Conservation (phyloP, 2,113 vertebrate species). For the Takifugu flavidus region DNA sequence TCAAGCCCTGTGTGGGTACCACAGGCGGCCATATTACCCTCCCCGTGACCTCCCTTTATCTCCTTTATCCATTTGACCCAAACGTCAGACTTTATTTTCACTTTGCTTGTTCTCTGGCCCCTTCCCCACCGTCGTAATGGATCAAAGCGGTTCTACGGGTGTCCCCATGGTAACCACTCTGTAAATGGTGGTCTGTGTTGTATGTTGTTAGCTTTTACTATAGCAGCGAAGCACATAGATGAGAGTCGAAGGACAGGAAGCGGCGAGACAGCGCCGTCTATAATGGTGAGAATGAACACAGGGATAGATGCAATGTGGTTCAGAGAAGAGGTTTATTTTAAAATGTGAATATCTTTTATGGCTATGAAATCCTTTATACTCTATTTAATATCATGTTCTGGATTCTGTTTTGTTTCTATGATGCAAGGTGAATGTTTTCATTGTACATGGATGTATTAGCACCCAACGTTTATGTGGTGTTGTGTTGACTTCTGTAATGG, state of each 20-base stretch:
- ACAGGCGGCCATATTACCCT: neutral
- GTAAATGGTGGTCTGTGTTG: slow-evolving; percentile 61
- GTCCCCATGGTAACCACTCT: slow-evolving; percentile 60
- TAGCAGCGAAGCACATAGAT: slow-evolving; percentile 33
- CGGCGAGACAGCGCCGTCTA: slow-evolving; percentile 36
- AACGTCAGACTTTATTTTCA: slow-evolving; percentile 14
- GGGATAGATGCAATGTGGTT: slow-evolving; percentile 70
- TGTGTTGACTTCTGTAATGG: slow-evolving; percentile 47
- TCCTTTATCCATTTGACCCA: slow-evolving; percentile 25
- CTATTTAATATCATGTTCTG: slow-evolving; percentile 57
- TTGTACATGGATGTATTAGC: slow-evolving; percentile 53
- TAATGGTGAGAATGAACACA: slow-evolving; percentile 46
- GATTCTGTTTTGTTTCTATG: slow-evolving; percentile 31
- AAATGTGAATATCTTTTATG: slow-evolving; percentile 67
- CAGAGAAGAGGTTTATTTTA: slow-evolving; percentile 69
- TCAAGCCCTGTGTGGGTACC: slow-evolving; percentile 46
- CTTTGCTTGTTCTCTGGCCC: slow-evolving; percentile 8
- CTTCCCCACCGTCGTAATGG: slow-evolving; percentile 21
- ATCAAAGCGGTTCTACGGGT: slow-evolving; percentile 50
- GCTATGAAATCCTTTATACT: slow-evolving; percentile 58
- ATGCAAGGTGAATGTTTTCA: slow-evolving; percentile 40
- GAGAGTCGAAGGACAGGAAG: slow-evolving; percentile 18
- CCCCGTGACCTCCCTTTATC: slow-evolving; percentile 12
- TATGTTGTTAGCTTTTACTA: slow-evolving; percentile 44
- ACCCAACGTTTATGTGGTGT: slow-evolving; percentile 59